Percentiles rank a stretch among this genome's conserved stretches.
Evolutionary conservation across 2,797 vertebrate species (phyloP).

Genomic region (Falco naumanni): DNA sequence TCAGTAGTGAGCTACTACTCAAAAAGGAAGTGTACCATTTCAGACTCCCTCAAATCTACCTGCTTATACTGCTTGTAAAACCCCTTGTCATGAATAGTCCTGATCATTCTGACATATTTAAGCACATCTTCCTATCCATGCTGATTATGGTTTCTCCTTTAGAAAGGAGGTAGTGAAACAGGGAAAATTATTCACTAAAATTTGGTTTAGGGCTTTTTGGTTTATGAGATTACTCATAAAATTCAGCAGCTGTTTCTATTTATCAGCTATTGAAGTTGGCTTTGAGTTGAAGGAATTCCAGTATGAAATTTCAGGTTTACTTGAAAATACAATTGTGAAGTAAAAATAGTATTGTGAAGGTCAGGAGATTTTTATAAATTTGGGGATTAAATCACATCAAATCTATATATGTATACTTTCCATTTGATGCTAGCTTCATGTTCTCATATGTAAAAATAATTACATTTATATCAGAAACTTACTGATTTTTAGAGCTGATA

Average conservation of each 20-base stretch:
- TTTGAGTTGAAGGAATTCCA: not conserved
- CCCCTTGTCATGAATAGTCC: not conserved
- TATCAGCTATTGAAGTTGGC: not conserved
- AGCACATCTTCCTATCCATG: not conserved
- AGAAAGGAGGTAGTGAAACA: not conserved
- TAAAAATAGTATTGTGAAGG: not conserved
- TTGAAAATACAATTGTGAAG: not conserved
- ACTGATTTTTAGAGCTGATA: not conserved
- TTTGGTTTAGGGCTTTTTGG: not conserved
- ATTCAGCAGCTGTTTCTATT: not conserved
- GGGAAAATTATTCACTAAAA: not conserved
- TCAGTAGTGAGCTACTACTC: not conserved
- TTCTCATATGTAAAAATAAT: not conserved
- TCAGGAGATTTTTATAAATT: not conserved
- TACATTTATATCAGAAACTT: not conserved
- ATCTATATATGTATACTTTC: not conserved
- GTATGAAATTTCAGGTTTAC: not conserved
- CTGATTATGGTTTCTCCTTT: not conserved
- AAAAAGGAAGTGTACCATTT: not conserved
- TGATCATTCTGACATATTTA: not conserved
- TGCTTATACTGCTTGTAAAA: not conserved
- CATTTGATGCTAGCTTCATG: not conserved
- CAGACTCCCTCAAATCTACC: not conserved
- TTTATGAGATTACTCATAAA: not conserved
- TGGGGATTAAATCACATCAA: not conserved